phyloP scores from a whole-genome alignment of 2,888 invertebrate genomes.

The Lepidocyrtinus sp. region DNA sequence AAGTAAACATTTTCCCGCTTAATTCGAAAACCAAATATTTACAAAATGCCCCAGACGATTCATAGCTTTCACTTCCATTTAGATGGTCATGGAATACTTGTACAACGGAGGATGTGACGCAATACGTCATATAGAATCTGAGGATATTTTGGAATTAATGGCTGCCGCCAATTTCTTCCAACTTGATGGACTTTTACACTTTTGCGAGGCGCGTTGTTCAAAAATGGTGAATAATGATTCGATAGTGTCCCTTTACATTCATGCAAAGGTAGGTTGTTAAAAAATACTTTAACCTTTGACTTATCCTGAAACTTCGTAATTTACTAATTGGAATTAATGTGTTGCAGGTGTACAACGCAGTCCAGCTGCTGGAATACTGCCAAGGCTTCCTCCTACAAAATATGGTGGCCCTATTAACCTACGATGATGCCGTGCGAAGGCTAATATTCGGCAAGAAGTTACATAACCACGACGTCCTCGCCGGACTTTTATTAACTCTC shows the following conservation, averaged over 20 bases:
- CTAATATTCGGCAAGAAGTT: conserved; percentile 90
- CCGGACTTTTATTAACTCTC: conserved; percentile 84
- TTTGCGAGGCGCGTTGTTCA: conserved; percentile 89
- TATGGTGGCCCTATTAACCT: conserved; percentile 93
- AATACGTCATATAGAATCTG: conserved; percentile 81
- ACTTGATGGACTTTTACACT: conserved; percentile 85
- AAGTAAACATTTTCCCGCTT: conserved; percentile 76
- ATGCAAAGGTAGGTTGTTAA: conserved; percentile 88
- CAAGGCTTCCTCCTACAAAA: conserved; percentile 92
- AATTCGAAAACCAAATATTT: not conserved
- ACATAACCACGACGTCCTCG: conserved; percentile 90
- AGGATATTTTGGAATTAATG: conserved; percentile 89
- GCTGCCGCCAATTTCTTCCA: conserved; percentile 95
- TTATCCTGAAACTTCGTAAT: no score
- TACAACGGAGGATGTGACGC: conserved; percentile 90
- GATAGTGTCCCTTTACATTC: conserved; percentile 92
- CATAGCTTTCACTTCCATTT: conserved; percentile 68
- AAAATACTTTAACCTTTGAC: no score
- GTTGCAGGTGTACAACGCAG: conserved; percentile 86
- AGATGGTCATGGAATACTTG: conserved; percentile 94
- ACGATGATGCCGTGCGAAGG: conserved; percentile 91
- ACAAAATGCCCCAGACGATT: not conserved
- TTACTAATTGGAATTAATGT: not conserved
- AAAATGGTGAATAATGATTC: conserved; percentile 89
- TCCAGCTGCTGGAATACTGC: conserved; percentile 89